Evolutionary conservation across 1,140 invertebrate species (phyloP).

Genomic region (Drosophila kohkoa): DNA sequence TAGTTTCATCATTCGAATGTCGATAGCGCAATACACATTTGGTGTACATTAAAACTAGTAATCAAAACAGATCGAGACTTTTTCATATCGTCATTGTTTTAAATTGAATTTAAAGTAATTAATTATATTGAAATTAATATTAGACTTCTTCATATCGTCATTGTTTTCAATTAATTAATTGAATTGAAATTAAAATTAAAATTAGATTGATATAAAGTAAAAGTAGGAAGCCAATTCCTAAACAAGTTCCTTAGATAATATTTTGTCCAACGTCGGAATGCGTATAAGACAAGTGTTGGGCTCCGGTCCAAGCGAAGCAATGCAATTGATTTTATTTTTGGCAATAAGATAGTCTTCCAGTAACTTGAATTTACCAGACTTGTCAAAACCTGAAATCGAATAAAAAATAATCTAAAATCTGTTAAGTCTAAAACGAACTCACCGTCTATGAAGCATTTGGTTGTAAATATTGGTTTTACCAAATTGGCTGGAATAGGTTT

Average conservation of each 20-base stretch:
- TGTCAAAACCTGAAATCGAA: constrained; percentile 49
- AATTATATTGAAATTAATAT: no score
- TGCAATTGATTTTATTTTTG: constrained; percentile 10
- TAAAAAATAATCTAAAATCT: not conserved
- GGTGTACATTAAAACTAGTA: constrained; percentile 6
- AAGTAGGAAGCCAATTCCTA: constrained; percentile 14
- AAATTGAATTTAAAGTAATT: not conserved
- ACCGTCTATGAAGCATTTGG: constrained; percentile 65
- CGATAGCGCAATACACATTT: not conserved
- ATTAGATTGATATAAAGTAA: no score
- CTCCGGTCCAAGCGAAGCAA: constrained; percentile 42
- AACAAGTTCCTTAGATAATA: constrained; percentile 12
- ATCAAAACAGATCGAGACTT: constrained; percentile 16
- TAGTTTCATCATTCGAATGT: not conserved
- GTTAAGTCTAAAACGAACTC: not conserved
- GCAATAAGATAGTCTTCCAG: constrained; percentile 35
- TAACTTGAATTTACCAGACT: constrained; percentile 19
- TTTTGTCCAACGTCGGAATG: constrained; percentile 36
- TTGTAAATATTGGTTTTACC: constrained; percentile 22
- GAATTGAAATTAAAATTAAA: no score
- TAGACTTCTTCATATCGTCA: no score
- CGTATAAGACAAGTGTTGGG: constrained; percentile 36
- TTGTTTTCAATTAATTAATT: no score
- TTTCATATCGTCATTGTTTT: constrained; percentile 21
- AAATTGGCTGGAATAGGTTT: constrained; percentile 46